phyloP scores from a whole-genome alignment of 2,797 vertebrate genomes.

The Glyptemys insculpta region DNA sequence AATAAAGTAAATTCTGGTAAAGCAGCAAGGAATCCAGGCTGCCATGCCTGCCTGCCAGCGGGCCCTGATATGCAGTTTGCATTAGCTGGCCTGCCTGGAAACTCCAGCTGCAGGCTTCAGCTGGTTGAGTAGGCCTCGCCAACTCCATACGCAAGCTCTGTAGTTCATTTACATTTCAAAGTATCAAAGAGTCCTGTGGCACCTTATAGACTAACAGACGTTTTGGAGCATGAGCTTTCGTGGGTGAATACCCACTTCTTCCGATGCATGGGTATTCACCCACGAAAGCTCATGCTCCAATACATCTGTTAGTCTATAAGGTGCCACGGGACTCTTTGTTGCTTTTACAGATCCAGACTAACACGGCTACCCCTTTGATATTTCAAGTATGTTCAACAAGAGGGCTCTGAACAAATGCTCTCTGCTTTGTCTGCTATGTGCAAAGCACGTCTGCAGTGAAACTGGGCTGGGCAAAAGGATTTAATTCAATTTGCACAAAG shows the following conservation, averaged over 20 bases:
- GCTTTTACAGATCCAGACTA: too few species aligned
- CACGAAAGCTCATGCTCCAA: too few species aligned
- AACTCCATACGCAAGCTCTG: accelerated
- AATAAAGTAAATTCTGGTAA: neutral
- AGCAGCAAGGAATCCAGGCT: neutral
- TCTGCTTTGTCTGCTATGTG: neutral
- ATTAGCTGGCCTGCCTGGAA: neutral
- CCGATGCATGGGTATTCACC: too few species aligned
- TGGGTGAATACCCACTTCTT: too few species aligned
- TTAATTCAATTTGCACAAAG: constrained; percentile 57
- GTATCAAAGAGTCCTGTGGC: too few species aligned
- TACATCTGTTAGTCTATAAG: too few species aligned
- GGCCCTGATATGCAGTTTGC: accelerated
- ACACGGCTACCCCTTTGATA: too few species aligned
- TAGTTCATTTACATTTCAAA: neutral
- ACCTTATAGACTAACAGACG: too few species aligned
- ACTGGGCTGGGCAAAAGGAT: constrained; percentile 47
- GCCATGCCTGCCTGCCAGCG: neutral
- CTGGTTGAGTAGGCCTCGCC: neutral
- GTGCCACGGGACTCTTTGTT: too few species aligned
- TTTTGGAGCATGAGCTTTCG: too few species aligned
- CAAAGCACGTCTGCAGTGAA: constrained; percentile 50
- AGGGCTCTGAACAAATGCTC: neutral
- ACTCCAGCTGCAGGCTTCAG: neutral
- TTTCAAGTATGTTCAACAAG: neutral